These are phyloP conservation scores for Aix galericulata DNA, from an alignment of 2,113 vertebrate genomes.

Conservation along the genomic window DNA sequence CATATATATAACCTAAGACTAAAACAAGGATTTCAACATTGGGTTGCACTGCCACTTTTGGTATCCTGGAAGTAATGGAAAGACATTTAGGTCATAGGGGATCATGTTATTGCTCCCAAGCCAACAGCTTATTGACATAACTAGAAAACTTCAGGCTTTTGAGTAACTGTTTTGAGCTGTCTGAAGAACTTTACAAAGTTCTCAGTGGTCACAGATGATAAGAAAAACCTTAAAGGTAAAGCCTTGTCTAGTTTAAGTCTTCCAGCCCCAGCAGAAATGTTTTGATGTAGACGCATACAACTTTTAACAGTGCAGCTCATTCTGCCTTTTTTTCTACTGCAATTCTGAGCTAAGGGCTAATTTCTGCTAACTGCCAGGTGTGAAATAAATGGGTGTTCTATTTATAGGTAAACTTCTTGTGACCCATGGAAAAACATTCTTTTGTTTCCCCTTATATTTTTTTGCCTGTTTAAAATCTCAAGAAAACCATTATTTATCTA, in stretches of 20 bases:
- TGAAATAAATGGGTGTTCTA: neutral
- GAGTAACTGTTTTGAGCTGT: neutral
- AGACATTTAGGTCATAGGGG: neutral
- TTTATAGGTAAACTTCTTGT: conserved; percentile 45
- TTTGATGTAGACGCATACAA: neutral
- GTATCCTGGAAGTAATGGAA: neutral
- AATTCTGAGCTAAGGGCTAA: neutral
- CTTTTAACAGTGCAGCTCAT: neutral
- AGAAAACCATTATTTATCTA: neutral
- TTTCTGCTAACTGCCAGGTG: neutral
- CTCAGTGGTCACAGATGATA: neutral
- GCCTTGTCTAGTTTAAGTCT: neutral
- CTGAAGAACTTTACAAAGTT: neutral
- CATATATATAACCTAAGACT: neutral
- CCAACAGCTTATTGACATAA: neutral
- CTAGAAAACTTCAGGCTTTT: neutral
- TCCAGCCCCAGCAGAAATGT: neutral
- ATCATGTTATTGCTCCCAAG: neutral
- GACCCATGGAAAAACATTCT: neutral
- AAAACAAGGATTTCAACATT: neutral
- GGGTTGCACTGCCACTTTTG: neutral
- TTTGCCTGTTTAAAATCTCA: neutral
- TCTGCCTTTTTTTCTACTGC: neutral
- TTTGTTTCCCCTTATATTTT: neutral
- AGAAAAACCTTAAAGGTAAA: neutral